Evolutionary conservation across 2,888 invertebrate species (phyloP).

Genomic region (Tromatobia lineatoria): DNA sequence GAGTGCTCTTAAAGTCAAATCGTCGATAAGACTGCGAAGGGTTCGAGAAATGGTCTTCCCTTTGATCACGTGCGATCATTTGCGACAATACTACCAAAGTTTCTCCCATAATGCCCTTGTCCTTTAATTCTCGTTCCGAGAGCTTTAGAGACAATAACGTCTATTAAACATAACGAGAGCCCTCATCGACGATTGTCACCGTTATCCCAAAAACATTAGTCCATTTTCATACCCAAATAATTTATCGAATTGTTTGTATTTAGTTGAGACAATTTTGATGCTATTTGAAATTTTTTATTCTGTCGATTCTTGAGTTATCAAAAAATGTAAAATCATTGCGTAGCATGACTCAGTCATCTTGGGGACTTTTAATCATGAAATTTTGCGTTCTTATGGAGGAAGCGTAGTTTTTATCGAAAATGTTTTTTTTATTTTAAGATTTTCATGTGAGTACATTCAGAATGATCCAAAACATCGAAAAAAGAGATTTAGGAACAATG

Average conservation of each 20-base stretch:
- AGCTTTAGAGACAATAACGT: not conserved
- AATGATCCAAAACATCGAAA: no score
- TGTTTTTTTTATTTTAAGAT: no score
- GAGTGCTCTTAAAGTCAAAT: slow-evolving; percentile 49
- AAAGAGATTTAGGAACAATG: no score
- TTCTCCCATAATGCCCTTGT: not conserved
- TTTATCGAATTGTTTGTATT: not conserved
- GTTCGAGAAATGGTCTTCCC: slow-evolving; percentile 21
- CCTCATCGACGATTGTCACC: not conserved
- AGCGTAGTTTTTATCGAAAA: no score
- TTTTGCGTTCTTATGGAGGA: no score
- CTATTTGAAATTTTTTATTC: no score
- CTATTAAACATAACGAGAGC: not conserved
- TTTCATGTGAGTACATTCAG: no score
- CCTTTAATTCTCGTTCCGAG: not conserved
- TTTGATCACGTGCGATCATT: slow-evolving; percentile 41
- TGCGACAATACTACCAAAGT: slow-evolving; percentile 26
- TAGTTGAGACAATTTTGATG: not conserved
- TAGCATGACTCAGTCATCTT: no score
- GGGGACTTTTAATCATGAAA: no score
- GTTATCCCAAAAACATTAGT: not conserved
- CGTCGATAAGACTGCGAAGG: slow-evolving; percentile 39
- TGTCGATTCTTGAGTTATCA: no score
- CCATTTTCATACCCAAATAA: not conserved
- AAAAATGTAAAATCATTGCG: no score